These are phyloP conservation scores for Cyclargus thomasi DNA, from an alignment of 1,140 invertebrate genomes.

Conservation along the genomic window DNA sequence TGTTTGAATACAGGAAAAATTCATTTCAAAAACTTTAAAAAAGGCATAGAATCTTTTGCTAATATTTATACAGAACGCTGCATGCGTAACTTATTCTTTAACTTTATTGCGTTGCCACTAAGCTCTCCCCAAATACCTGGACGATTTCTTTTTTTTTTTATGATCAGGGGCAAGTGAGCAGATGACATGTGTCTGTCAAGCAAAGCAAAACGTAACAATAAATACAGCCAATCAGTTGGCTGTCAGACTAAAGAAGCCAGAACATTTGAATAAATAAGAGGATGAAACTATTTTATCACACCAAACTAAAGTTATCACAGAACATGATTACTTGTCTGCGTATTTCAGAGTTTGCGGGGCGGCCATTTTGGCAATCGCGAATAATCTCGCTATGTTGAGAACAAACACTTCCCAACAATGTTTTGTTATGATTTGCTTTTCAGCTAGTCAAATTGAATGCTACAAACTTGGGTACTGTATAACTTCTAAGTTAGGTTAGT, in stretches of 20 bases:
- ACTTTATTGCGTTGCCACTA: too few relatives aligned
- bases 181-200: too few relatives aligned
- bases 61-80: too few relatives aligned
- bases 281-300: constrained; percentile 6
- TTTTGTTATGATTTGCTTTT: constrained; percentile 15
- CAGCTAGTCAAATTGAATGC: constrained; percentile 14
- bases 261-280: not conserved
- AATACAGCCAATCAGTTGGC: too few relatives aligned
- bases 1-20: too few relatives aligned
- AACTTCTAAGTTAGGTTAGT: constrained; percentile 9
- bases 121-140: too few relatives aligned
- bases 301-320: constrained; percentile 9
- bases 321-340: constrained; percentile 13
- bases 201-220: too few relatives aligned
- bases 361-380: constrained; percentile 13
- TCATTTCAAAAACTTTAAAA: too few relatives aligned
- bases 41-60: too few relatives aligned
- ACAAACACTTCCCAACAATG: constrained; percentile 15
- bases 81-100: too few relatives aligned
- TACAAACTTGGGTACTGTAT: constrained; percentile 10
- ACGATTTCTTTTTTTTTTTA: too few relatives aligned
- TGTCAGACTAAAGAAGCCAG: not conserved
- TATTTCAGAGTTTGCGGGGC: constrained; percentile 13
- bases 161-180: too few relatives aligned
- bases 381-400: constrained; percentile 15